Conservation (phyloP, 2,113 vertebrate genomes). For the Lanius collurio region DNA sequence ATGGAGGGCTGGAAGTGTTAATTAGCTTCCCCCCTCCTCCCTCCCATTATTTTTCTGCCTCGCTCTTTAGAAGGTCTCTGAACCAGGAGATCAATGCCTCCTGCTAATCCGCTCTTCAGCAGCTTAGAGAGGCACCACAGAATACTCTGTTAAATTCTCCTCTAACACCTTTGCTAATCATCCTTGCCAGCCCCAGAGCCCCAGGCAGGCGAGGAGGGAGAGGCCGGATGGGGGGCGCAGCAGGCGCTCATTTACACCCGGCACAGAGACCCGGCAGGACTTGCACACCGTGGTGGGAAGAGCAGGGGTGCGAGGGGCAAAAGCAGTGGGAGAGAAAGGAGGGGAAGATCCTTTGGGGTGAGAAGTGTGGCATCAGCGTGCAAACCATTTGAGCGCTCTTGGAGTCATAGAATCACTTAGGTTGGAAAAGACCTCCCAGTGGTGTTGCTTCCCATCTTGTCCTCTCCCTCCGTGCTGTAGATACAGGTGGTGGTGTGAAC, state of each 20-base stretch:
- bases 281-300: rapidly evolving
- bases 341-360: background rate
- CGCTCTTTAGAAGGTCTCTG: slow-evolving; percentile 42
- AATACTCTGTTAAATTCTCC: slow-evolving; percentile 50
- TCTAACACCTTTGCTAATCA: slow-evolving; percentile 24
- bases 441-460: rapidly evolving
- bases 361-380: rapidly evolving
- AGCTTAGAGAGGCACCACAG: slow-evolving; percentile 51
- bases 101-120: slow-evolving; percentile 58
- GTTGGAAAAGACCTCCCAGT: background rate
- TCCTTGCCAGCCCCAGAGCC: background rate
- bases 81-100: slow-evolving; percentile 51
- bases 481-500: background rate
- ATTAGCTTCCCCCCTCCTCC: slow-evolving; percentile 38
- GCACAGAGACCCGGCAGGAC: background rate
- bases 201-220: background rate
- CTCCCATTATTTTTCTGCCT: slow-evolving; percentile 40
- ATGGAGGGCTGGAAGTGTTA: slow-evolving; percentile 35
- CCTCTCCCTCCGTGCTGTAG: background rate
- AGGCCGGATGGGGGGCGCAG: background rate
- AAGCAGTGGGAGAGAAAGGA: background rate
- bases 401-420: background rate
- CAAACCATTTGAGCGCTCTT: background rate
- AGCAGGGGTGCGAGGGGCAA: background rate
- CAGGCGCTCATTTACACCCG: rapidly evolving